Evolutionary conservation across 2,888 invertebrate genomes (phyloP).

Genomic region (Drosophila antonietae): DNA sequence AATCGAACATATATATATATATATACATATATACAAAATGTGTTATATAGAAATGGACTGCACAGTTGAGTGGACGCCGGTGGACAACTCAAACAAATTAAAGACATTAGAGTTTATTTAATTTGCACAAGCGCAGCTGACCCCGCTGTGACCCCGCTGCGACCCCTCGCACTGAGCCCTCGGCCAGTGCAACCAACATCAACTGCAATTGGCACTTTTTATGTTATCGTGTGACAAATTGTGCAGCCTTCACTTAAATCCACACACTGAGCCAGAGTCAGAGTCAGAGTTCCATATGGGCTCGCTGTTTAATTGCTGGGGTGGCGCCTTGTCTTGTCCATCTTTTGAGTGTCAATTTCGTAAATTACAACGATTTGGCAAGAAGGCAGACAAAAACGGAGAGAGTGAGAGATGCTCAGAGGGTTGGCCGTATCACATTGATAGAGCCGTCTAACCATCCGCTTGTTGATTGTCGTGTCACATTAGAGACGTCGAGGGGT

Average conservation of each 20-base stretch:
- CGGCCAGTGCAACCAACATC: constrained; percentile 28
- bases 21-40: too few relatives aligned
- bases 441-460: constrained; percentile 16
- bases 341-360: constrained; percentile 79
- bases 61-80: constrained; percentile 37
- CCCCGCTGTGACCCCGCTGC: constrained; percentile 43
- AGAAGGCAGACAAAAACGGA: constrained; percentile 26
- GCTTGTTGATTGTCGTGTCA: constrained; percentile 53
- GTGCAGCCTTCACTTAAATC: constrained; percentile 47
- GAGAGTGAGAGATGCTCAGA: background rate
- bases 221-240: constrained; percentile 74
- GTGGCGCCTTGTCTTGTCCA: constrained; percentile 47
- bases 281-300: constrained; percentile 60
- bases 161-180: constrained; percentile 40
- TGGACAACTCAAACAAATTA: constrained; percentile 73
- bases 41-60: constrained; percentile 6
- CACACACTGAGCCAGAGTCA: background rate
- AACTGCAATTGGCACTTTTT: constrained; percentile 78
- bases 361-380: constrained; percentile 77
- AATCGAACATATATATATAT: constrained; percentile 21
- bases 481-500: constrained; percentile 39
- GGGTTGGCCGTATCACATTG: constrained; percentile 6
- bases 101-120: constrained; percentile 79
- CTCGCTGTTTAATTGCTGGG: constrained; percentile 67
- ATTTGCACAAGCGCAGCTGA: constrained; percentile 73